phyloP scores from a whole-genome alignment of 1,140 invertebrate species.

The Oncopodura yosiiana region DNA sequence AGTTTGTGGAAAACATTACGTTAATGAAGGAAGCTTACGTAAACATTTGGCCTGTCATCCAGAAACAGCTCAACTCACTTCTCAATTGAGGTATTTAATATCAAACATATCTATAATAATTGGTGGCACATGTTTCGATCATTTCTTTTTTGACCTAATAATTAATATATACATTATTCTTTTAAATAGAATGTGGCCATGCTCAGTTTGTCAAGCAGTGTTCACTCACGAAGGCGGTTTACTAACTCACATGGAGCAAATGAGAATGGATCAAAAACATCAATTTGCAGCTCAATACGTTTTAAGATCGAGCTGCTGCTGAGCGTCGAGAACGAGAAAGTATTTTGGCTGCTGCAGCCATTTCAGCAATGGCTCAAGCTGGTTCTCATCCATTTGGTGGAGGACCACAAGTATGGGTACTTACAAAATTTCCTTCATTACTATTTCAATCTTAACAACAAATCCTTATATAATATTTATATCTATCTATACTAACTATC shows the following conservation, averaged over 20 bases:
- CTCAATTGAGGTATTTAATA: slow-evolving; percentile 88
- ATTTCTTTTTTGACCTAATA: no score
- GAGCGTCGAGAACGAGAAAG: slow-evolving; percentile 73
- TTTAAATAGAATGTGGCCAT: no score
- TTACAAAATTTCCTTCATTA: no score
- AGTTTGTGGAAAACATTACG: slow-evolving; percentile 87
- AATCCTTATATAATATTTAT: no score
- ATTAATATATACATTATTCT: no score
- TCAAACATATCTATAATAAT: no score
- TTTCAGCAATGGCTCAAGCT: slow-evolving; percentile 42
- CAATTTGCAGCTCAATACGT: slow-evolving; percentile 90
- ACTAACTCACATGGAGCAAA: slow-evolving; percentile 87
- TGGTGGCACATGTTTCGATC: no score
- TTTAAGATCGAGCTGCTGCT: slow-evolving; percentile 74
- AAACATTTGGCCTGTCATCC: slow-evolving; percentile 81
- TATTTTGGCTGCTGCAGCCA: slow-evolving; percentile 55
- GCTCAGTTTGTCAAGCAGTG: slow-evolving; percentile 77
- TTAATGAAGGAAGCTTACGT: slow-evolving; percentile 82
- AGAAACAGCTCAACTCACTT: slow-evolving; percentile 75
- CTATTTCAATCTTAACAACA: no score
- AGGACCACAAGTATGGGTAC: slow-evolving; percentile 35
- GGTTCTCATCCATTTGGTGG: slow-evolving; percentile 28
- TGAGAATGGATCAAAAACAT: slow-evolving; percentile 93
- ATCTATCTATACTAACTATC: no score
- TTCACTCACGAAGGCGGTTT: slow-evolving; percentile 91